Conservation (phyloP, 2,113 vertebrate species). For the Antennarius striatus region DNA sequence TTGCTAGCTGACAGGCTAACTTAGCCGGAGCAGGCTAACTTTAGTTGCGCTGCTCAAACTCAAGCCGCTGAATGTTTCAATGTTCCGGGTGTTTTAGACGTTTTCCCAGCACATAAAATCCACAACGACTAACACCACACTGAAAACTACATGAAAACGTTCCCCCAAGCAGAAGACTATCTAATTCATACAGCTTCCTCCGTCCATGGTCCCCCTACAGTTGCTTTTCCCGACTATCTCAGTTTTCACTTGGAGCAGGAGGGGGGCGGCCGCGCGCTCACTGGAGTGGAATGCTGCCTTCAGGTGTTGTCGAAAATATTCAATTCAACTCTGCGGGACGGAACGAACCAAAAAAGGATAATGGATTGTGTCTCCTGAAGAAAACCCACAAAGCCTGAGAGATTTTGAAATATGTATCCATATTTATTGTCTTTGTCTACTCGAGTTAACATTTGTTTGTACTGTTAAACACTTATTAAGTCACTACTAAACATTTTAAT, state of each 20-base stretch:
- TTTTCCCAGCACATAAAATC: constrained; percentile 12
- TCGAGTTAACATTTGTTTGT: no score
- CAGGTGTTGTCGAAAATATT: constrained; percentile 28
- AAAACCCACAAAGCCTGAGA: no score
- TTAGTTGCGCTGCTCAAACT: constrained; percentile 61
- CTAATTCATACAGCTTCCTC: constrained; percentile 52
- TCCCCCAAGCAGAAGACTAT: constrained; percentile 13
- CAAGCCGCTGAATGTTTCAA: constrained; percentile 11
- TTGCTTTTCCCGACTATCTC: constrained; percentile 62
- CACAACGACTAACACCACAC: not conserved
- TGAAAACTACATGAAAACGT: not conserved
- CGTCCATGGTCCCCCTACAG: constrained; percentile 69
- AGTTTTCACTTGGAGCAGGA: constrained; percentile 64
- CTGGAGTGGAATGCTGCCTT: constrained; percentile 43
- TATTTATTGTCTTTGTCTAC: no score
- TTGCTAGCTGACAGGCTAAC: constrained; percentile 59
- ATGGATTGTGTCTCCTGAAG: no score
- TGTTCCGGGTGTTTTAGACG: constrained; percentile 31
- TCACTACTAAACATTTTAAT: not conserved
- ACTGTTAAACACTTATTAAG: no score
- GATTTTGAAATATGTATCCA: no score
- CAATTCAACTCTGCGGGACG: accelerated
- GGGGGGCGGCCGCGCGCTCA: constrained; percentile 21
- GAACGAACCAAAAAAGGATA: not conserved
- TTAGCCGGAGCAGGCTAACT: constrained; percentile 73